Conservation (phyloP, 2,888 invertebrate species). For the Caenorhabditis macrosperma region DNA sequence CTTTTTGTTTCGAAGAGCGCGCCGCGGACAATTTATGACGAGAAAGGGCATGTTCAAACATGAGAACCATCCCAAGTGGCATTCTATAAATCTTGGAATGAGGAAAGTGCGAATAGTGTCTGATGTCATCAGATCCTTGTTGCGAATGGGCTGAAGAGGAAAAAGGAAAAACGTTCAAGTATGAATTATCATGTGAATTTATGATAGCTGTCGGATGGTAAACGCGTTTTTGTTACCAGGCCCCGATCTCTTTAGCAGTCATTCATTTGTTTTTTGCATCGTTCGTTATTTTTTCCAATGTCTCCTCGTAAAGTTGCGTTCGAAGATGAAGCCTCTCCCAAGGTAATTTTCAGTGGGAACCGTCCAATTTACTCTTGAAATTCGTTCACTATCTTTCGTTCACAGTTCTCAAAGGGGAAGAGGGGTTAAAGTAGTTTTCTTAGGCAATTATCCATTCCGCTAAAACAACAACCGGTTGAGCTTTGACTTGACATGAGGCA, state of each 20-base stretch:
- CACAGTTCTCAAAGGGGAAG: too few relatives aligned
- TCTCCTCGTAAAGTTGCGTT: too few relatives aligned
- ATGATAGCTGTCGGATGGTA: constrained; percentile 37
- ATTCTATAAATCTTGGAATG: constrained; percentile 4
- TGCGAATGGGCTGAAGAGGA: too few relatives aligned
- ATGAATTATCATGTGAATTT: constrained; percentile 50
- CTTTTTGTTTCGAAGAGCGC: not conserved
- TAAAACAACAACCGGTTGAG: constrained; percentile 43
- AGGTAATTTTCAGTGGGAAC: not conserved
- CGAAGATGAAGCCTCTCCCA: too few relatives aligned
- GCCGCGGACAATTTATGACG: constrained; percentile 15
- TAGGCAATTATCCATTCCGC: not conserved
- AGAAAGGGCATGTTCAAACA: constrained; percentile 36
- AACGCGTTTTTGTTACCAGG: too few relatives aligned
- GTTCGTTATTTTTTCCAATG: not conserved
- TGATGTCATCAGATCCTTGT: not conserved
- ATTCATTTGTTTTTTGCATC: constrained; percentile 10
- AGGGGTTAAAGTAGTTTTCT: not conserved
- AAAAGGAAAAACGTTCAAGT: constrained; percentile 41
- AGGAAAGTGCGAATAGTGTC: not conserved
- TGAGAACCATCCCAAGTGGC: constrained; percentile 10
- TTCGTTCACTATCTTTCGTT: too few relatives aligned
- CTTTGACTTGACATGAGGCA: constrained; percentile 46
- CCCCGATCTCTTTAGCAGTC: constrained; percentile 1
- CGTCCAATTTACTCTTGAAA: not conserved